These are phyloP conservation scores for Oenanthe melanoleuca DNA, from an alignment of 2,113 vertebrate species.

Conservation along the genomic window DNA sequence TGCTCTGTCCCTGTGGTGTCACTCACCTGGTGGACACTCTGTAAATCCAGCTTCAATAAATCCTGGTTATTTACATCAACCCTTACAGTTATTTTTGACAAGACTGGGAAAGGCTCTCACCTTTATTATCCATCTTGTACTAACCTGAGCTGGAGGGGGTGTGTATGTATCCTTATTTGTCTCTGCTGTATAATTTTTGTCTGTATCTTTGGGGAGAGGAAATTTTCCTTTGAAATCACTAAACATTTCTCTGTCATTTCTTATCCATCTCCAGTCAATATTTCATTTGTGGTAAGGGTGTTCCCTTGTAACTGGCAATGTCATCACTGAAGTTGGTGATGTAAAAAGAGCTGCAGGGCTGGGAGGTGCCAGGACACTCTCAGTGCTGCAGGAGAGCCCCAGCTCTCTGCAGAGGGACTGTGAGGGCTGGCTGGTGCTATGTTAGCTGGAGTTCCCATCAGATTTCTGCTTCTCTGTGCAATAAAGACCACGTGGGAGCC, in stretches of 20 bases:
- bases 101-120: background rate
- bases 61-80: background rate
- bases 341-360: background rate
- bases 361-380: background rate
- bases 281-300: background rate
- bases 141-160: background rate
- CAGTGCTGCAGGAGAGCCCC: background rate
- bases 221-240: background rate
- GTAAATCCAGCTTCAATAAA: background rate
- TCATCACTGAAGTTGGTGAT: background rate
- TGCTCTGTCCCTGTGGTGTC: background rate
- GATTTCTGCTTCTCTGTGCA: background rate
- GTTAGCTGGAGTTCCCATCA: background rate
- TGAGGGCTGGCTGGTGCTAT: background rate
- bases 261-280: background rate
- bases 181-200: background rate
- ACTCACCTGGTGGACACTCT: background rate
- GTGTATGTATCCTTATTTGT: background rate
- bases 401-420: background rate
- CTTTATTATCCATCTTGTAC: background rate
- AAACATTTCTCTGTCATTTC: background rate
- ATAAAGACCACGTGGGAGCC: background rate
- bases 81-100: background rate
- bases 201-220: background rate
- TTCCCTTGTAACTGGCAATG: background rate